These are phyloP conservation scores for Caranx melampygus DNA, from an alignment of 2,113 vertebrate species.

Conservation along the genomic window DNA sequence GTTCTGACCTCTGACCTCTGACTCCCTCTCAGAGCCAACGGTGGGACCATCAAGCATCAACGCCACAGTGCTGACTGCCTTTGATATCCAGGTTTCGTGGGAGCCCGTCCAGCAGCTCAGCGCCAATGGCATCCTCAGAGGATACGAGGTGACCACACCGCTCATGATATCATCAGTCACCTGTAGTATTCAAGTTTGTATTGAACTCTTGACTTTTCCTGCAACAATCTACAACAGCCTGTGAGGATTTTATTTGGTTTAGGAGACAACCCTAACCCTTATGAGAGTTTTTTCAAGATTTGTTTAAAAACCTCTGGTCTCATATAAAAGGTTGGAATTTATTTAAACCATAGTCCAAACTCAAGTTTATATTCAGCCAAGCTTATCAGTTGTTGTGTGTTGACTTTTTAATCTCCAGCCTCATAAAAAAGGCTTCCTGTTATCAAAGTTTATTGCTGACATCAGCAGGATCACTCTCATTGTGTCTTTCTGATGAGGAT, in stretches of 20 bases:
- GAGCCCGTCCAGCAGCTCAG: conserved; percentile 87
- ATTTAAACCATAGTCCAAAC: neutral
- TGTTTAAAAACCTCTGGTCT: neutral
- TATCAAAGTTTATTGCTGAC: conserved; percentile 3
- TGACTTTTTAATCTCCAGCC: neutral
- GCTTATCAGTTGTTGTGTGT: neutral
- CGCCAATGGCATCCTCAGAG: conserved; percentile 88
- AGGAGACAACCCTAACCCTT: neutral
- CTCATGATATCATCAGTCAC: no score
- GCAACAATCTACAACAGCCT: no score
- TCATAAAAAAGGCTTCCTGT: neutral
- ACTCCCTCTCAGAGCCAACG: conserved; percentile 86
- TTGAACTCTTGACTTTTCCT: no score
- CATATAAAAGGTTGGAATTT: neutral
- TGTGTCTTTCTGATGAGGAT: neutral
- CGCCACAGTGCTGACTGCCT: conserved; percentile 88
- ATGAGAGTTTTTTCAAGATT: neutral
- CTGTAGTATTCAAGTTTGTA: no score
- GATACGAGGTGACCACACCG: conserved; percentile 88
- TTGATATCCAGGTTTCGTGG: conserved; percentile 95
- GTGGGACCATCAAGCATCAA: conserved; percentile 87
- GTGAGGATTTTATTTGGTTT: no score
- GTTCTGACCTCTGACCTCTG: neutral
- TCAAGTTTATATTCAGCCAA: neutral
- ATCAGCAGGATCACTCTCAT: neutral